Conservation (phyloP, 1,140 invertebrate species). For the Hyles euphorbiae region DNA sequence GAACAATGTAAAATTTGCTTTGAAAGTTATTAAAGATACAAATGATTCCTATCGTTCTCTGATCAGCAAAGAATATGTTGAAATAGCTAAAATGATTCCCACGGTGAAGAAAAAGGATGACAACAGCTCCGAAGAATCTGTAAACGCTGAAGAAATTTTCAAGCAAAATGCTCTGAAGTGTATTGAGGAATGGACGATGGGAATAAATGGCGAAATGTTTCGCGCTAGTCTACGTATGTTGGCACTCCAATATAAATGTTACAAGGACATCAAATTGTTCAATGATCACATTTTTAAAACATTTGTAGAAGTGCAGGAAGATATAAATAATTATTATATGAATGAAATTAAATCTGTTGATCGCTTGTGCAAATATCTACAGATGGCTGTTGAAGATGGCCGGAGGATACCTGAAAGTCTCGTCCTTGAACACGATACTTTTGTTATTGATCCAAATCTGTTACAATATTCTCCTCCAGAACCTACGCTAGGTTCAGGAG, state of each 20-base stretch:
- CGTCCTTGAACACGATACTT: constrained; percentile 65
- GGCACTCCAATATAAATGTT: constrained; percentile 52
- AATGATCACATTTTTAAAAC: constrained; percentile 54
- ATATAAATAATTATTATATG: constrained; percentile 72
- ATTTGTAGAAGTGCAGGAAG: constrained; percentile 63
- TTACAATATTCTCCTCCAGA: constrained; percentile 43
- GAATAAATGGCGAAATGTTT: constrained; percentile 72
- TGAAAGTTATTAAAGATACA: constrained; percentile 57
- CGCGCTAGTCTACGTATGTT: constrained; percentile 66
- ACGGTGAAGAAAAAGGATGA: constrained; percentile 50
- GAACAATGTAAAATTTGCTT: constrained; percentile 60
- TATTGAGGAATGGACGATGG: constrained; percentile 75
- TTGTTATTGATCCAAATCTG: constrained; percentile 63
- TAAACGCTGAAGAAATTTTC: constrained; percentile 48
- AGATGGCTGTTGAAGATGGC: constrained; percentile 75
- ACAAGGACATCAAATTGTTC: constrained; percentile 65
- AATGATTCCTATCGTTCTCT: constrained; percentile 53
- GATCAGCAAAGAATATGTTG: constrained; percentile 53
- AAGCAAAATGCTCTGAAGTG: constrained; percentile 59
- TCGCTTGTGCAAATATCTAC: constrained; percentile 72
- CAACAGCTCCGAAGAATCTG: constrained; percentile 36
- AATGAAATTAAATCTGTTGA: constrained; percentile 76
- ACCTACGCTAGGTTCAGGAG: constrained; percentile 25
- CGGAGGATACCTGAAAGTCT: constrained; percentile 63
- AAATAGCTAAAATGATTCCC: constrained; percentile 51